These are phyloP conservation scores for Bombus haemorrhoidalis DNA, from an alignment of 1,140 invertebrate genomes.

Conservation along the genomic window DNA sequence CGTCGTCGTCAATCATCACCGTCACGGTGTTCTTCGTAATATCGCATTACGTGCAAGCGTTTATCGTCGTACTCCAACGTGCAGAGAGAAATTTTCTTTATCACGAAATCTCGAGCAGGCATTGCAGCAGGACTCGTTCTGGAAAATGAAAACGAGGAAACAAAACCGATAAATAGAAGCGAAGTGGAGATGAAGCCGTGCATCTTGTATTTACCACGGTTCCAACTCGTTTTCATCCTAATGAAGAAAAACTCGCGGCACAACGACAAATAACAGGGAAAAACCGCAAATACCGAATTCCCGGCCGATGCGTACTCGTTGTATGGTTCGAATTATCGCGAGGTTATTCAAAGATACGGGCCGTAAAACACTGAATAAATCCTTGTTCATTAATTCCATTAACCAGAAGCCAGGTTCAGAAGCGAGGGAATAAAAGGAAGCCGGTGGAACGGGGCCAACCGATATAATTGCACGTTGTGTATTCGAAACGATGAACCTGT, in stretches of 20 bases:
- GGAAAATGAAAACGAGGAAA: not conserved
- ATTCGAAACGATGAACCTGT: conserved; percentile 12
- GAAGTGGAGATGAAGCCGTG: not conserved
- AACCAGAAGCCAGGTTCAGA: not conserved
- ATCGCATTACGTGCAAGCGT: too few relatives aligned
- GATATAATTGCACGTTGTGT: conserved; percentile 9
- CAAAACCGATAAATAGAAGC: not conserved
- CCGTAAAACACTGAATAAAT: conserved; percentile 12
- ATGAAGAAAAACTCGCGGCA: not conserved
- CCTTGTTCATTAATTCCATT: conserved; percentile 27
- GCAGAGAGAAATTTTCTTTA: not conserved
- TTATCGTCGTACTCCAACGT: too few relatives aligned
- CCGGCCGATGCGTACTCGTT: not conserved
- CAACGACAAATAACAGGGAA: not conserved
- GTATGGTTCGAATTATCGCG: not conserved
- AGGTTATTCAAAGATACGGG: not conserved
- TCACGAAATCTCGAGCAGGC: not conserved
- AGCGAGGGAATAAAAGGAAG: not conserved
- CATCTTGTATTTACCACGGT: not conserved
- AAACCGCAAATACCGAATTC: not conserved
- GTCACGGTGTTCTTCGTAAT: not conserved
- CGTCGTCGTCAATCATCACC: not conserved
- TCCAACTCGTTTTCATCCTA: not conserved
- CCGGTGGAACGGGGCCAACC: not conserved
- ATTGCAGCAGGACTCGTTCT: not conserved